Base-by-base conservation (phyloP, 2,888 invertebrate species). In the Odontocolon sp. region DNA sequence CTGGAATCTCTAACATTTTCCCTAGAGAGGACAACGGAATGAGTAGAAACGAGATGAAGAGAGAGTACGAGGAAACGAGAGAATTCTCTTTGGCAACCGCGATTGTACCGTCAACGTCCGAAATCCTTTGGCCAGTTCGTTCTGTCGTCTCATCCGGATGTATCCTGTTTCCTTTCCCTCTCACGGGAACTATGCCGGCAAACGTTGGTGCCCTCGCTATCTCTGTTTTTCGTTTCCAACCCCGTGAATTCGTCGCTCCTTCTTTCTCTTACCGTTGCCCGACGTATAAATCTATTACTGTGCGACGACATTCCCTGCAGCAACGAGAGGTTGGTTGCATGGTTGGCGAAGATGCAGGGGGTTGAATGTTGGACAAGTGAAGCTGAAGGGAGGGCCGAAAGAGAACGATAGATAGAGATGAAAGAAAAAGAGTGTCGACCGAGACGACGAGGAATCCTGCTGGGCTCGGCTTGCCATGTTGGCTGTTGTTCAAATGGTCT, bases 401-500 rank as follows among this genome's bases (percentile, higher is more conserved):
- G 38, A 36, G 26, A 33, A 64, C 47, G 50, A 45, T 23, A 33
- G 28, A 57, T 36, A 16, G 45, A 42, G 21, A 45, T 40, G 54
- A 54, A 61, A 57, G 70, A 54, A 56, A 42, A 47, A 40, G 56
- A 59, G 59, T 52, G 54, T 59, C 38, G 59, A 70, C 75, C 45
- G 23, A 38, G 64, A 70, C 63, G 45, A 61, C 33, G 40, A 28
- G 45, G 38, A 45, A 67, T 70, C 36, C 45, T 72, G 70, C 68
- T 57, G 73, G 77, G 67, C 70, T 45, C 78, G 78, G 80, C 82
- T 85, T 85, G 87, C 84, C 84, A 85, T 87, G 87, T 88, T 89
- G 89, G 89, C 88, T 86, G 85, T 88, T 88, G 88, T 89, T 89
- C 88, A 89, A 89, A 88, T 86, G 85, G 84, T 87, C 87, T 85